These are phyloP conservation scores for Hydractinia echinata DNA, from an alignment of 30 jellyfish, hydroid and myxozoan species.

Conservation along the genomic window DNA sequence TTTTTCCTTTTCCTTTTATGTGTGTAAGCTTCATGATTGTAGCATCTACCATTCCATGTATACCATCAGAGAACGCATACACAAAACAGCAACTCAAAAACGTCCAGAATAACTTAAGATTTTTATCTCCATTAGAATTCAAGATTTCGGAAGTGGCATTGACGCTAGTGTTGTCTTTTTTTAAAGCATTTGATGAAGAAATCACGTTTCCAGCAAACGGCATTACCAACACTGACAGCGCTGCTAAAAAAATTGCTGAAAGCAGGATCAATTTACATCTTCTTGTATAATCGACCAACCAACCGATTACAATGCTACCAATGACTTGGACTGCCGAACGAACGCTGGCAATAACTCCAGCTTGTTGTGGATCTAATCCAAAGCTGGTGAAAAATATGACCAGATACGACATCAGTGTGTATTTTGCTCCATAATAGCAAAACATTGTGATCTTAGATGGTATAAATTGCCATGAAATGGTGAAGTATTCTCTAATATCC, in stretches of 20 bases:
- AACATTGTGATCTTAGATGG: slow-evolving; percentile 8
- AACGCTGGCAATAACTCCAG: slow-evolving; percentile 4
- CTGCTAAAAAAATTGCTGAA: neutral
- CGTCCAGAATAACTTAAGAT: neutral
- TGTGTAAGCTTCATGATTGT: neutral
- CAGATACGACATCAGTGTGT: neutral
- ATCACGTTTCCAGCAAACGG: neutral
- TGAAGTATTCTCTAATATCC: too few species aligned
- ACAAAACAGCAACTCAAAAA: neutral
- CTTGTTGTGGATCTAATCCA: slow-evolving; percentile 14
- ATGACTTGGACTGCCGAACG: neutral
- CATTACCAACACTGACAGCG: neutral
- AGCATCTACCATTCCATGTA: neutral
- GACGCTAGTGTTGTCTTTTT: too few species aligned
- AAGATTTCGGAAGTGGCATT: too few species aligned
- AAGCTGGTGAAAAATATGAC: neutral
- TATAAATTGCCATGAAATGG: neutral
- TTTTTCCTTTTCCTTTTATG: neutral
- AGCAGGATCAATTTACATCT: neutral
- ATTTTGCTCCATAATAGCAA: slow-evolving; percentile 16
- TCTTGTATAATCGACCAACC: slow-evolving; percentile 13
- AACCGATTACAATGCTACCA: slow-evolving; percentile 6
- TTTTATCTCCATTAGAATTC: neutral
- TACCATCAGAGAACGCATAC: slow-evolving; percentile 16
- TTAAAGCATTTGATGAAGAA: too few species aligned